Base-by-base conservation (phyloP, 2,113 vertebrate genomes). In the Panurus biarmicus region DNA sequence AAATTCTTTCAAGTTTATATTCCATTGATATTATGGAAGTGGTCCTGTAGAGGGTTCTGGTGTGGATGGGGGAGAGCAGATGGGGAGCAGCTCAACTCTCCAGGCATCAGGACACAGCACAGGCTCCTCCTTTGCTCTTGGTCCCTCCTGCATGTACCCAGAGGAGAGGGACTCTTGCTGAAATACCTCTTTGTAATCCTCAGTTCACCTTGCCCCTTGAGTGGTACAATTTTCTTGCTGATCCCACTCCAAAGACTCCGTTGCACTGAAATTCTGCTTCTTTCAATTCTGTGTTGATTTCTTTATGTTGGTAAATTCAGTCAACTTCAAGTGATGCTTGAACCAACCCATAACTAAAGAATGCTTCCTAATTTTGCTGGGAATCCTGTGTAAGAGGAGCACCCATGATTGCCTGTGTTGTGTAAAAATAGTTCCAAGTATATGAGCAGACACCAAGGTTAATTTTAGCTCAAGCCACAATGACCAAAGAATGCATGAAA, bases 81-180 rank as follows among this genome's bases (percentile, higher is more conserved):
- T 47, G 35, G 69, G 42, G 14, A 60, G 33, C 66, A 75, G 24
- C 79, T 44, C 0, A 5, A 4, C 13, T 8, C 33, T 26, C 4
- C 29, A 35, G 38, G 14, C 53, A 12, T 5, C n/a, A 23, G 57
- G 71, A n/a, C 1, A 3, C 14, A n/a, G 50, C 28, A 53, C 56
- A 70, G 44, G 21, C 29, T 61, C 11, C 14, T 24, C 31, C 28
- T 60, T 26, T 44, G 69, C 36, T 65, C 60, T 29, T 58, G 16
- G 0, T 24, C 73, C 77, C 26, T 53, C 11, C 47, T 67, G 2
- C 1, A 0, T 8, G 12, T 23, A 20, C 44, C 23, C 38, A n/a
- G 35, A 80, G 36, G 10, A 84, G 50, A 77, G 8, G 10, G 4
- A 10, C 1, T 1, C n/a, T 24, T 48, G 23, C 38, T 40, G 11